These are phyloP conservation scores for Periophthalmodon schlosseri DNA, from an alignment of 2,113 vertebrate species.

Conservation along the genomic window DNA sequence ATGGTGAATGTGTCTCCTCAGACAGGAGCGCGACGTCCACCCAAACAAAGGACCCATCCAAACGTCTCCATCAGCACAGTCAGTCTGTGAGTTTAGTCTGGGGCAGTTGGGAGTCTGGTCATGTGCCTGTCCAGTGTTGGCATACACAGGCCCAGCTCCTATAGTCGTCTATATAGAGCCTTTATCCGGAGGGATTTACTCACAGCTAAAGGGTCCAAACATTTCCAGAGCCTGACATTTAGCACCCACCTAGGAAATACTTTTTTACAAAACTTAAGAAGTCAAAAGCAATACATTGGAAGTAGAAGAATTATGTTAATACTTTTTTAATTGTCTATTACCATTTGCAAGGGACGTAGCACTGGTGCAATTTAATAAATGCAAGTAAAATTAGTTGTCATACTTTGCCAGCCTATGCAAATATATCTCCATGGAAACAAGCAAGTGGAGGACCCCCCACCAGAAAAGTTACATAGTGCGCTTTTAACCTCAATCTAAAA, in stretches of 20 bases:
- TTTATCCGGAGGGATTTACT: slow-evolving; percentile 35
- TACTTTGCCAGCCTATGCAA: no score
- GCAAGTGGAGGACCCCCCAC: no score
- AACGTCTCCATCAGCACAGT: slow-evolving; percentile 54
- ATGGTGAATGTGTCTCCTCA: slow-evolving; percentile 9
- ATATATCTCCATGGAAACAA: no score
- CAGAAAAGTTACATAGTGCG: no score
- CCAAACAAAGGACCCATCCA: slow-evolving; percentile 44
- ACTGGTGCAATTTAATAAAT: no score
- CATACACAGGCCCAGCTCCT: slow-evolving; percentile 42
- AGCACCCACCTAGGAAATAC: no score
- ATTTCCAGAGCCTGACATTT: slow-evolving; percentile 10
- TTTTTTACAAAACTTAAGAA: no score
- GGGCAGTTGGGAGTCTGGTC: slow-evolving; percentile 56
- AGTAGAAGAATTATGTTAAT: no score
- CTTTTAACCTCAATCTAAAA: not conserved
- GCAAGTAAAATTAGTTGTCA: no score
- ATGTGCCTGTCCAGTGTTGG: slow-evolving; percentile 61
- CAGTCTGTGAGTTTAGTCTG: slow-evolving; percentile 49
- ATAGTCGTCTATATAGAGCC: slow-evolving; percentile 41
- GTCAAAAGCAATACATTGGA: no score
- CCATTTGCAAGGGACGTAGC: no score
- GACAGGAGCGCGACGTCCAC: slow-evolving; percentile 5
- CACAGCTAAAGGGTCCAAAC: slow-evolving; percentile 35
- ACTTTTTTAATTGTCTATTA: no score